phyloP scores from a whole-genome alignment of 2,113 vertebrate genomes.

The Limnothrissa miodon region DNA sequence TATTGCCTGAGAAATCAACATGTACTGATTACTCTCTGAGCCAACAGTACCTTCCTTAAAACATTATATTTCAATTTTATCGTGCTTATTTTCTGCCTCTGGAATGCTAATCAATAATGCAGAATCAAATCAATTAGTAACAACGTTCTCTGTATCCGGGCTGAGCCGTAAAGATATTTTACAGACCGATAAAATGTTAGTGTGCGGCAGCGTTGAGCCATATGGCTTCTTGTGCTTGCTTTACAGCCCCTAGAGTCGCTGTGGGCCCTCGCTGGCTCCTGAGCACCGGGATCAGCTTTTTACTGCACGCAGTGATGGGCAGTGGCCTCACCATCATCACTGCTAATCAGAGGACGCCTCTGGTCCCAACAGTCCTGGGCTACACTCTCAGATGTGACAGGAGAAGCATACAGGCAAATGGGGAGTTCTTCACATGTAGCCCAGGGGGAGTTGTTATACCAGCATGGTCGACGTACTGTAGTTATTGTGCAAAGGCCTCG shows the following conservation, averaged over 20 bases:
- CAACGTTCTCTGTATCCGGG: constrained; percentile 4
- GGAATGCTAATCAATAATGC: constrained; percentile 20
- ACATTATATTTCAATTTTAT: constrained; percentile 8
- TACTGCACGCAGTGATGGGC: not conserved
- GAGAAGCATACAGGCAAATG: not conserved
- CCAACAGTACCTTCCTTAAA: not conserved
- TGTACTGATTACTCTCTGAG: not conserved
- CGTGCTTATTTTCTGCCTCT: constrained; percentile 11
- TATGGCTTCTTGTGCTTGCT: not conserved
- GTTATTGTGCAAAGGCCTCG: not conserved
- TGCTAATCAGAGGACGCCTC: not conserved
- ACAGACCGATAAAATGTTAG: constrained; percentile 6
- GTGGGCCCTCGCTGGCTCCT: not conserved
- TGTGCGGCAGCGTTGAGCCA: not conserved
- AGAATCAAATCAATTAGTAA: constrained; percentile 20
- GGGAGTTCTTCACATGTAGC: not conserved
- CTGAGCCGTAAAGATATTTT: constrained; percentile 13
- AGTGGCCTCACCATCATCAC: not conserved
- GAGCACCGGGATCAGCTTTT: not conserved
- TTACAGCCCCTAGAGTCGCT: not conserved
- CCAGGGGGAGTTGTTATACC: not conserved
- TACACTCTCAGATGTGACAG: not conserved
- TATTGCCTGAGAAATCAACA: not conserved
- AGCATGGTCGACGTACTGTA: not conserved
- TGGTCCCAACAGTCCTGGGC: not conserved